Base-by-base conservation (phyloP, 2,797 vertebrate species). In the Phoebastria nigripes region DNA sequence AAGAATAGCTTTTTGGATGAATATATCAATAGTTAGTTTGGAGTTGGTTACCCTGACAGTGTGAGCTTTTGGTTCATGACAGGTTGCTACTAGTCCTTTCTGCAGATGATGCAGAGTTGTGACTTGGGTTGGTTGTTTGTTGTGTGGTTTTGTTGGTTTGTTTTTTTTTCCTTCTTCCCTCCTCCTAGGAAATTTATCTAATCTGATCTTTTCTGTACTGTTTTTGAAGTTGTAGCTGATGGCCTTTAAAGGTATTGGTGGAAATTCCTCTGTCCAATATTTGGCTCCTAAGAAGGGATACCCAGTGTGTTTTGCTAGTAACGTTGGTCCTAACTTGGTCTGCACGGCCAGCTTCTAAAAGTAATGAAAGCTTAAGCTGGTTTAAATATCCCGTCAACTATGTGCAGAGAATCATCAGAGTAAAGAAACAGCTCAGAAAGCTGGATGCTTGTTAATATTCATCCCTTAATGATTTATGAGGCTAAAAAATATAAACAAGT, bases 401-500 rank as follows among this genome's bases (percentile, higher is more conserved):
- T 2, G 24, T 82, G 58, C 82, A 87, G 72, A 89, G 78, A 70
- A 69, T 80, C 22, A 24, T 56, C 51, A 69, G 89, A 86, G 67
- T 91, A 85, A 82, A 79, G 65, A 58, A 94, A 72, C 18, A 83
- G 46, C 51, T 77, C n/a, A 86, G 91, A 90, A 76, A 77, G 65
- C 73, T 95, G 92, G 39, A 42, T 91, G 55, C 62, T 83, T 84
- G 69, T 88, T 93, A 85, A 67, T 94, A 89, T 79, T 78, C 55
- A 74, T 69, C 35, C 28, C 63, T 96, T 84, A 88, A 95, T 61
- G 55, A 93, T 96, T 96, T 96, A 84, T 84, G 82, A 96, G 59
- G 52, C 84, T 85, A 85, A 83, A 54, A 94, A 81, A 29, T 85
- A 74, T 93, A 86, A 91, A 90, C 83, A 86, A 73, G 61, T 71